Percentiles rank a stretch among this genome's conserved stretches.
Conservation (phyloP, 2,113 vertebrate species). For the Tyto alba region DNA sequence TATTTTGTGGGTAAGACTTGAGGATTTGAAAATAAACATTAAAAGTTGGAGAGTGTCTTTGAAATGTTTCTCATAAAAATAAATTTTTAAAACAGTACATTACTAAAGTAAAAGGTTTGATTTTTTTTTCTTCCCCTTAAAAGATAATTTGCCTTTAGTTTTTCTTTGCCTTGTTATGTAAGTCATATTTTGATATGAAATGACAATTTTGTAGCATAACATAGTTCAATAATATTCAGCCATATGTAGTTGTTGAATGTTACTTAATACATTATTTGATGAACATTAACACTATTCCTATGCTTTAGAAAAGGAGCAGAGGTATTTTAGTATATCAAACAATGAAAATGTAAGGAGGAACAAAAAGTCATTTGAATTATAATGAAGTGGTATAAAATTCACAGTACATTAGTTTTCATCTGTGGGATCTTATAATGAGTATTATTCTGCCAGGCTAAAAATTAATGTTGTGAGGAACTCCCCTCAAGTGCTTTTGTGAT, state of each 20-base stretch:
- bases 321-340: constrained; percentile 41
- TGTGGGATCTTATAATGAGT: constrained; percentile 68
- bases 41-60: not conserved
- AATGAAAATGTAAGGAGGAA: constrained; percentile 55
- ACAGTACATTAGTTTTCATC: constrained; percentile 73
- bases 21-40: not conserved
- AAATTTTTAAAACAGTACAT: not conserved
- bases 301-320: constrained; percentile 7
- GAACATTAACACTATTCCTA: not conserved
- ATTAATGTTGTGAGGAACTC: constrained; percentile 70
- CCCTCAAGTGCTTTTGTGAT: constrained; percentile 60
- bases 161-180: not conserved
- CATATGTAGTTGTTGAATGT: not conserved
- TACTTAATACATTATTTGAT: not conserved
- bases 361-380: constrained; percentile 67
- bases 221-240: not conserved
- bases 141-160: not conserved
- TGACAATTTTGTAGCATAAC: not conserved
- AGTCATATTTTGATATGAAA: not conserved
- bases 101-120: not conserved
- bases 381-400: constrained; percentile 72
- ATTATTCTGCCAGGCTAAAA: constrained; percentile 68
- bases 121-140: not conserved
- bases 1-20: accelerated
- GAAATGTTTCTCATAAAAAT: not conserved